Evolutionary conservation across 2,113 vertebrate species (phyloP), one percentile per base, ranked within the genome.

Genomic region (Brachypodius melanocephalos): DNA sequence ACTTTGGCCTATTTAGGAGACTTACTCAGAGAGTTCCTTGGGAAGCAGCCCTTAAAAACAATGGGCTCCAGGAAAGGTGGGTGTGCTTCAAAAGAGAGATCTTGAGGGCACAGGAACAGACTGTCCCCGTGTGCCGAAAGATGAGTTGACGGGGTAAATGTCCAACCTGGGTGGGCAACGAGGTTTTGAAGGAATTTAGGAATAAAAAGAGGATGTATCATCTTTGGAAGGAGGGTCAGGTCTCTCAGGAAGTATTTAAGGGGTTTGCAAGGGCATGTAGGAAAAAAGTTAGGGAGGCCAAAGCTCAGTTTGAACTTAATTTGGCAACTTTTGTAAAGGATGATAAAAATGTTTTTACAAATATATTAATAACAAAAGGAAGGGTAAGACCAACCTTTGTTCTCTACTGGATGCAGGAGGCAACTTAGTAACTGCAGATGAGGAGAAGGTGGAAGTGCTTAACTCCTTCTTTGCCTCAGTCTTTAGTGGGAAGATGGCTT

Each of bases 81-180:
- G 13, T 0, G 0, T 28, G 52, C 52, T 14, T 46, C 42, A 58
- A 58, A 58, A 29, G 8, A 29, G 18, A 29, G 54, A 17, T 36
- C 19, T 10, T 36, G 42, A 74, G 42, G 40, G 8, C 32, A 29
- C 14, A 58, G 32, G 42, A 45, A 29, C 25, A 46, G 42, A 46
- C 25, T 34, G 52, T 45, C 32, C 52, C 10, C 34, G 14, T 36
- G 42, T 36, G 40, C 8, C 0, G 3, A 21, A 45, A 45, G 40
- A 34, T 28, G 24, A 73, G 13, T 16, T 1, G 1, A 21, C 1
- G 3, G 21, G 17, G 40, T 17, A 74, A 34, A 58, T 0, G 0
- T 21, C 18, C 52, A 57, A 40, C 17, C 42, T 36, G 15, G 54
- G 46, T 31, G n/a, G 19, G n/a, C n/a, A 46, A 46, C 0, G 5